Evolutionary conservation across 2,797 vertebrate species (phyloP).

Genomic region (Pempheris klunzingeri): DNA sequence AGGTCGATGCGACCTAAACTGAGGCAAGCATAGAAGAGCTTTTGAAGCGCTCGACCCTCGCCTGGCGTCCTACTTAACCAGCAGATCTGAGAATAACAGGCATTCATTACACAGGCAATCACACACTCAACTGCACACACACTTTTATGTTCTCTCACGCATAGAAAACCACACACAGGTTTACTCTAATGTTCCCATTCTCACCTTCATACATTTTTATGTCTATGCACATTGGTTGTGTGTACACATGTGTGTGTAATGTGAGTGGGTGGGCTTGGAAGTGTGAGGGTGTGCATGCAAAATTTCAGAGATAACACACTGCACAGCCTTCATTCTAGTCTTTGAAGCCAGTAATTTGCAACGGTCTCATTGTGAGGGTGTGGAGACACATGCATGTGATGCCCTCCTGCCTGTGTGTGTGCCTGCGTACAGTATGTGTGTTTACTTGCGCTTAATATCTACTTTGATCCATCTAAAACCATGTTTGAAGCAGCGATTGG

Average conservation of each 20-base stretch:
- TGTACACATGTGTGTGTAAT: conserved; percentile 6
- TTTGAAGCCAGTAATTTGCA: conserved; percentile 74
- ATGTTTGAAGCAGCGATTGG: conserved; percentile 56
- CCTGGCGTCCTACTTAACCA: conserved; percentile 39
- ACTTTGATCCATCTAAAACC: conserved; percentile 70
- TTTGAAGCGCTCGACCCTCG: conserved; percentile 39
- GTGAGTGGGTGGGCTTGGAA: neutral
- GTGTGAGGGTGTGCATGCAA: conserved; percentile 27
- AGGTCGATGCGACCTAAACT: conserved; percentile 46
- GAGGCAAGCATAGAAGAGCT: conserved; percentile 48
- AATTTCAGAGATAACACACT: conserved; percentile 29
- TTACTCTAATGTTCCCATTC: conserved; percentile 5
- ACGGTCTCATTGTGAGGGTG: conserved; percentile 54
- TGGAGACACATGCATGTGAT: conserved; percentile 17
- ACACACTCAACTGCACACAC: conserved; percentile 33
- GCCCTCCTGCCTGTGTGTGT: neutral
- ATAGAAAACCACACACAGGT: conserved; percentile 1
- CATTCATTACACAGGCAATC: conserved; percentile 43
- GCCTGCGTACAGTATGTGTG: conserved; percentile 2
- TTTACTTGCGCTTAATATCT: conserved; percentile 34
- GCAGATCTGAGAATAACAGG: conserved; percentile 51
- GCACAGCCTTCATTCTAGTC: conserved; percentile 43
- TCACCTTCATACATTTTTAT: conserved; percentile 9
- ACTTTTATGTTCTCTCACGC: neutral
- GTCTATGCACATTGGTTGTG: conserved; percentile 14